phyloP scores from a whole-genome alignment of 2,888 invertebrate genomes.

The Callimorpha dominula region DNA sequence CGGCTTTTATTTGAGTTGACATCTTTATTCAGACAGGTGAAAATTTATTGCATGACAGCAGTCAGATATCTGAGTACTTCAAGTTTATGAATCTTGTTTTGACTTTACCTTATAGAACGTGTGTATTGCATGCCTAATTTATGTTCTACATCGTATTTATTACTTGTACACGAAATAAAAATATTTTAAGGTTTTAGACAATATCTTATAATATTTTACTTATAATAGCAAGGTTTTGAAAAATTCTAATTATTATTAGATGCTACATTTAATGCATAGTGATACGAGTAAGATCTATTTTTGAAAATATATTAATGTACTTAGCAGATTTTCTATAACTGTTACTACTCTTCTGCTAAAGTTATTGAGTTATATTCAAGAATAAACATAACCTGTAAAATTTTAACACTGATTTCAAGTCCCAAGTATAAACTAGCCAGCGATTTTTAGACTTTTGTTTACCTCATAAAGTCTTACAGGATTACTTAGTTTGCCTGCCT shows the following conservation, averaged over 20 bases:
- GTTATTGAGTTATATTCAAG: too few species aligned
- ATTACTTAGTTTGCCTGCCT: neutral
- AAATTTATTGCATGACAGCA: constrained; percentile 6
- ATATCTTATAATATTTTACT: too few species aligned
- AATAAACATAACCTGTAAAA: too few species aligned
- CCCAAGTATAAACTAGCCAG: neutral
- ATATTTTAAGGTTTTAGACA: neutral
- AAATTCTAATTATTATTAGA: too few species aligned
- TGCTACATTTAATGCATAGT: too few species aligned
- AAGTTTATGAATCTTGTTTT: constrained; percentile 5
- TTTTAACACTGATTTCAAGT: neutral
- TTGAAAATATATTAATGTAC: too few species aligned
- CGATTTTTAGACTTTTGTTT: too few species aligned
- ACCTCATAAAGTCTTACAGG: neutral
- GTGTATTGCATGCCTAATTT: neutral
- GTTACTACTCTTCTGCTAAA: too few species aligned
- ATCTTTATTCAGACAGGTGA: constrained; percentile 27
- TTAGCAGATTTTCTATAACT: too few species aligned
- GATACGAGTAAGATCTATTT: too few species aligned
- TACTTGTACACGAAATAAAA: neutral
- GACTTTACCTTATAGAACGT: neutral
- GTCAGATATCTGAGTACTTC: neutral
- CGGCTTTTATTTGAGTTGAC: constrained; percentile 18
- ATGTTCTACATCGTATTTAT: neutral
- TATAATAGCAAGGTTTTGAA: too few species aligned